Base-by-base conservation (phyloP, 1,140 invertebrate genomes). In the Drosophila arizonae region DNA sequence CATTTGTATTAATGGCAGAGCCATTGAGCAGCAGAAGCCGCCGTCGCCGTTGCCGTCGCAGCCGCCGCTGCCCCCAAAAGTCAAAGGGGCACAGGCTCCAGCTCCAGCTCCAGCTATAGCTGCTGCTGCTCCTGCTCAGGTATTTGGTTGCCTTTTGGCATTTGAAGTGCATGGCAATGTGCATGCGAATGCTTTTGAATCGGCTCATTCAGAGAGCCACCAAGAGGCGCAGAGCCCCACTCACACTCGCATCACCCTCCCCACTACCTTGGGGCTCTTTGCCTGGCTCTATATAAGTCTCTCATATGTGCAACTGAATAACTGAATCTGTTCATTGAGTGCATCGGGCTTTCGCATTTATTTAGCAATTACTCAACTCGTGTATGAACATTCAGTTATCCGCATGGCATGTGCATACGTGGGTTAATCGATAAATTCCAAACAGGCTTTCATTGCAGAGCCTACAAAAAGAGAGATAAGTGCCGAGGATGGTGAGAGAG, bases 151-250 rank as follows among this genome's bases (percentile, higher is more conserved):
- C 72, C 81, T 80, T 77, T 71, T 72, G 70, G 60, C 69, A 51
- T 62, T 74, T 85, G 66, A 82, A 82, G 79, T 82, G 79, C 79
- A 84, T 58, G 55, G 66, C 56, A 63, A 79, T 82, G 72, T 74
- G 77, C 76, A 76, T 76, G 61, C 51, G 62, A 67, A 61, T 69
- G 63, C 76, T 72, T 80, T 69, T 73, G 60, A 45, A 54, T 6
- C 45, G 46, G 28, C 26, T 36, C 62, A 58, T 72, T 58, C 62
- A 64, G 36, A 57, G 61, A 57, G 62, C 52, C 62, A 30, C 15
- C 58, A 46, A 61, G n/a, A 43, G 43, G 6, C 26, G 15, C 55
- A 64, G 11, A 55, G 50, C 54, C 45, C 33, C 11, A 2, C 57
- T 3, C 41, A 33, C n/a, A n/a, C 46, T 26, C 46, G 24, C 43